phyloP scores from a whole-genome alignment of 23 tunicate genomes.

The Ciona savignyi region DNA sequence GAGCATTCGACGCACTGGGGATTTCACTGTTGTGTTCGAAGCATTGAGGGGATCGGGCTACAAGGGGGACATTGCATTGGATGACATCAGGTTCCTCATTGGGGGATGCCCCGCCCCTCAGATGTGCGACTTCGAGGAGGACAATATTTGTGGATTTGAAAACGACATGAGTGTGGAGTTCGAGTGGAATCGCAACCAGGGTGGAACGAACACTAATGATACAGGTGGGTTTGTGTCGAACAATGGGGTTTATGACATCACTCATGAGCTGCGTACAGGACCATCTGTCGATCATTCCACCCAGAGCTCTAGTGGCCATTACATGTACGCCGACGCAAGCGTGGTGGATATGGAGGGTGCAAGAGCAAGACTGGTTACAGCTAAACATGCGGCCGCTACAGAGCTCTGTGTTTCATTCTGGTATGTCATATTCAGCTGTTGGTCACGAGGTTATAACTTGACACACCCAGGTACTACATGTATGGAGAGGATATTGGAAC shows the following conservation, averaged over 20 bases:
- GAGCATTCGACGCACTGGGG: slow-evolving; percentile 54
- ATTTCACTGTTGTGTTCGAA: slow-evolving; percentile 58
- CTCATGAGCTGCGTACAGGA: slow-evolving; percentile 4
- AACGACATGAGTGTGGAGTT: slow-evolving; percentile 75
- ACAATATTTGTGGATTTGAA: slow-evolving; percentile 59
- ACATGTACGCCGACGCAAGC: slow-evolving; percentile 52
- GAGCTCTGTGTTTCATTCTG: slow-evolving; percentile 71
- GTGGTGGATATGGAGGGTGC: not conserved
- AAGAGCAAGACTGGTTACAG: slow-evolving; percentile 49
- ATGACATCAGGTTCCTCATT: slow-evolving; percentile 48
- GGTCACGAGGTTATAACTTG: too few relatives aligned
- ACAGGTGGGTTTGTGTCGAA: not conserved
- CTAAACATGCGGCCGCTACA: slow-evolving; percentile 34
- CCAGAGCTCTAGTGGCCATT: slow-evolving; percentile 47
- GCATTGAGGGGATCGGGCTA: slow-evolving; percentile 53
- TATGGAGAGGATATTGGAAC: slow-evolving; percentile 65
- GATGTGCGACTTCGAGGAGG: slow-evolving; percentile 75
- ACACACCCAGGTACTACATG: slow-evolving; percentile 67
- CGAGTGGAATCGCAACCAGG: slow-evolving; percentile 46
- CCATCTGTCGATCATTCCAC: slow-evolving; percentile 80
- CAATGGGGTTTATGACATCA: too few relatives aligned
- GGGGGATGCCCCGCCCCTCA: slow-evolving; percentile 78
- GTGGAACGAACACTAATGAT: not conserved
- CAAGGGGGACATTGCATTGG: slow-evolving; percentile 72
- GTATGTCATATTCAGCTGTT: slow-evolving; percentile 33